Evolutionary conservation across 2,888 invertebrate species (phyloP).

Genomic region (Ophonus ardosiacus): DNA sequence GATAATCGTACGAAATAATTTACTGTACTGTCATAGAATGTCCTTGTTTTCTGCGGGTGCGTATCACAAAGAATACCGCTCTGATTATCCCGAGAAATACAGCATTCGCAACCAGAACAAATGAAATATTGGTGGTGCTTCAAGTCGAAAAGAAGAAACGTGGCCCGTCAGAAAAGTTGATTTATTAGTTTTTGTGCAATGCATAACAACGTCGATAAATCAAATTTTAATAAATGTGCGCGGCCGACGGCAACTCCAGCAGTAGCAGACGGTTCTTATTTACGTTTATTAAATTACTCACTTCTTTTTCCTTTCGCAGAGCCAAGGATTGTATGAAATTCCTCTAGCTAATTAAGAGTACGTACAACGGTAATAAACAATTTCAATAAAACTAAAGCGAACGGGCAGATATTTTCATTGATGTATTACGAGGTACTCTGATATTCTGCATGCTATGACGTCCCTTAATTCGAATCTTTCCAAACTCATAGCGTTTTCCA

Average conservation of each 20-base stretch:
- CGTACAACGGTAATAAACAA: conserved; percentile 19
- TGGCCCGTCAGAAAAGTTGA: conserved; percentile 57
- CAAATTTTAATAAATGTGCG: conserved; percentile 62
- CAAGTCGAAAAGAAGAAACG: conserved; percentile 48
- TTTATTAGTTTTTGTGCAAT: conserved; percentile 63
- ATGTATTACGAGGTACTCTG: neutral
- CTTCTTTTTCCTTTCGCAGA: conserved; percentile 51
- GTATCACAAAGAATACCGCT: neutral
- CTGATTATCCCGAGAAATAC: neutral
- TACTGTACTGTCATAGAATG: too few species aligned
- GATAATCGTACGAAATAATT: too few species aligned
- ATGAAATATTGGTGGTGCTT: conserved; percentile 52
- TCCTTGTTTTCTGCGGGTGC: neutral
- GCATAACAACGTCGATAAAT: conserved; percentile 64
- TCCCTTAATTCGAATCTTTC: too few species aligned
- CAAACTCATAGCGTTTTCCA: too few species aligned
- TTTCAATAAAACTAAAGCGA: conserved; percentile 1
- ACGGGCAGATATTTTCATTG: neutral
- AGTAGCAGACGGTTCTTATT: conserved; percentile 60
- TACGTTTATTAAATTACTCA: conserved; percentile 63
- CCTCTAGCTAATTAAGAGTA: conserved; percentile 52
- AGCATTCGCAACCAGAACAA: neutral
- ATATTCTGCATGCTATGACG: too few species aligned
- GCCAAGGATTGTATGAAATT: conserved; percentile 59
- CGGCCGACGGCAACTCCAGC: conserved; percentile 56